These are phyloP conservation scores for Coenonympha glycerion DNA, from an alignment of 2,888 invertebrate genomes.

Conservation along the genomic window DNA sequence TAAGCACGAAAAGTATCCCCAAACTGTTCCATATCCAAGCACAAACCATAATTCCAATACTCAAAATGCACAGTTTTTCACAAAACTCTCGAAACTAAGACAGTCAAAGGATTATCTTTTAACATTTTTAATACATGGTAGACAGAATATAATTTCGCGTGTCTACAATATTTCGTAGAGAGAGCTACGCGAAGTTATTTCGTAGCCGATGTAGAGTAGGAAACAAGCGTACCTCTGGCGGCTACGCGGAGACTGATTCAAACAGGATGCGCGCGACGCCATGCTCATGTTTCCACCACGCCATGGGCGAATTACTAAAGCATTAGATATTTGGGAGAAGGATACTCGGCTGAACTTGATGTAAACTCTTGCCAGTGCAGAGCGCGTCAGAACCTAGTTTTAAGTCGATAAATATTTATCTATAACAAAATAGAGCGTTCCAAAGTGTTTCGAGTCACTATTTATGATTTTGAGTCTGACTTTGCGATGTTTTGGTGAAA, in stretches of 20 bases:
- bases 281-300: background rate
- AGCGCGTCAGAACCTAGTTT: too few species aligned
- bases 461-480: too few species aligned
- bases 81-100: background rate
- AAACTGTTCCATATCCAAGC: background rate
- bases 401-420: too few species aligned
- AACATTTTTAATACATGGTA: background rate
- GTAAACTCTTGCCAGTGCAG: too few species aligned
- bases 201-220: background rate
- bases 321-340: background rate
- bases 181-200: background rate
- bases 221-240: background rate
- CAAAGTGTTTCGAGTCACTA: too few species aligned
- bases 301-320: background rate
- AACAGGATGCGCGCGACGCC: slow-evolving; percentile 3
- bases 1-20: background rate
- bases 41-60: background rate
- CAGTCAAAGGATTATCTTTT: background rate
- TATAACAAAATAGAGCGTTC: too few species aligned
- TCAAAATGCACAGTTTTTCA: background rate
- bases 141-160: background rate
- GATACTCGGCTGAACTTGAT: too few species aligned
- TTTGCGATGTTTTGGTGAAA: too few species aligned
- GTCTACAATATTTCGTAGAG: background rate
- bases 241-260: background rate